Base-by-base conservation (phyloP, 2,888 invertebrate genomes). In the Julus scanicus region DNA sequence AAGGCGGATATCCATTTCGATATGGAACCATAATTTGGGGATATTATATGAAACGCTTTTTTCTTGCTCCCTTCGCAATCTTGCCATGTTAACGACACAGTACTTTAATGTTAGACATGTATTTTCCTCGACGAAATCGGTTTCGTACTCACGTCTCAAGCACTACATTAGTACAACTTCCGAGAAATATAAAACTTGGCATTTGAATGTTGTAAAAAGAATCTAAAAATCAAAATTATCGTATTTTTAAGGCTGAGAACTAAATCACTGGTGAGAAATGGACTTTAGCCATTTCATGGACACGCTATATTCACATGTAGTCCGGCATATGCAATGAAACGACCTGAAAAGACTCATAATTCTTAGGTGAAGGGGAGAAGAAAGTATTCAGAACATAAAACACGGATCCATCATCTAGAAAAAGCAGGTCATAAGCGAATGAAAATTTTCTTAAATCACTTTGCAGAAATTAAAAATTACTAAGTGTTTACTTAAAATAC, bases 151-250 rank as follows among this genome's bases (percentile, higher is more conserved):
- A 71, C 8, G 71, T 71, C 29, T 29, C 29, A 71, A 71, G 71
- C 29, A 71, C 71, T 71, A 71, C 71, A 71, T 71, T 71, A 71
- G 71, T 29, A 29, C 29, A 80, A 37, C 80, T 80, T 80, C 80
- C 80, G 80, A 39, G 37, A 80, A 80, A 39, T 80, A 80, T 80
- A 80, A 80, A 80, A 71, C 29, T 71, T 29, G 29, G 71, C 71
- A 39, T 80, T 37, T 80, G 37, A 80, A 80, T 29, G 80, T 13
- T 39, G 80, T 80, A 80, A 37, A 39, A 80, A 80, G 37, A 80
- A 39, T 37, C 71, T 71, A 80, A 80, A 44, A 37, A 80, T 80
- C 37, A 80, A 80, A 80, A 80, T 80, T 80, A 80, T 80, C 80
- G 37, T 37, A 37, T 80, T 80, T 80, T 80, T 15, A 80, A 39